Conservation (phyloP, 2,797 vertebrate species). For the Gobio occitaniae region DNA sequence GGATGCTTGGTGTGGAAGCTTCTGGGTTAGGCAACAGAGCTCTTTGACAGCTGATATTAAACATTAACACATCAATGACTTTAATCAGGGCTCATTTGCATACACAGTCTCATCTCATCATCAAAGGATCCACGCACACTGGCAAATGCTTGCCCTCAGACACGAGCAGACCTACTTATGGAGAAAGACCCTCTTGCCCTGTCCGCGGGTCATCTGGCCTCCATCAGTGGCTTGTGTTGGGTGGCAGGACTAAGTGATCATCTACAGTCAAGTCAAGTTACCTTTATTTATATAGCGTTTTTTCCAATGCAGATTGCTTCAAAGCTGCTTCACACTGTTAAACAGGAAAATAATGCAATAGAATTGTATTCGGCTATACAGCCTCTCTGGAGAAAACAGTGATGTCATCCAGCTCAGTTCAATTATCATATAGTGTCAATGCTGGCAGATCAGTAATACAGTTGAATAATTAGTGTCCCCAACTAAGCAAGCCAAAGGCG, state of each 20-base stretch:
- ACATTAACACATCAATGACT: conserved; percentile 72
- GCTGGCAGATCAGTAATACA: too few relatives aligned
- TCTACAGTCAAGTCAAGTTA: not conserved
- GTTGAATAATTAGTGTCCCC: too few relatives aligned
- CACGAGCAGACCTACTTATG: conserved; percentile 36
- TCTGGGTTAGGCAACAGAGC: conserved; percentile 50
- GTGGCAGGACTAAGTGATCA: not conserved
- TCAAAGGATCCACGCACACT: not conserved
- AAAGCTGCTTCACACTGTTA: too few relatives aligned
- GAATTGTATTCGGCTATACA: too few relatives aligned
- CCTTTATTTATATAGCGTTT: too few relatives aligned
- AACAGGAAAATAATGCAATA: too few relatives aligned
- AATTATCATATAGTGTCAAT: too few relatives aligned
- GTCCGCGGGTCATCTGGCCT: not conserved
- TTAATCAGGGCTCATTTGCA: conserved; percentile 73
- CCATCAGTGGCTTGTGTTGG: not conserved
- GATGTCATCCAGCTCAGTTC: too few relatives aligned
- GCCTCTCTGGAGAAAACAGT: too few relatives aligned
- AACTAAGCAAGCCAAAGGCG: too few relatives aligned
- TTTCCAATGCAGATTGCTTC: too few relatives aligned
- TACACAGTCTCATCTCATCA: conserved; percentile 61
- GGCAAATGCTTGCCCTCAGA: conserved; percentile 27
- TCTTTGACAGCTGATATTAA: conserved; percentile 72
- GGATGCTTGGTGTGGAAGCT: conserved; percentile 15
- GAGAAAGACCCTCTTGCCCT: not conserved